Base-by-base conservation (phyloP, 2,113 vertebrate species). In the Rostratula benghalensis region DNA sequence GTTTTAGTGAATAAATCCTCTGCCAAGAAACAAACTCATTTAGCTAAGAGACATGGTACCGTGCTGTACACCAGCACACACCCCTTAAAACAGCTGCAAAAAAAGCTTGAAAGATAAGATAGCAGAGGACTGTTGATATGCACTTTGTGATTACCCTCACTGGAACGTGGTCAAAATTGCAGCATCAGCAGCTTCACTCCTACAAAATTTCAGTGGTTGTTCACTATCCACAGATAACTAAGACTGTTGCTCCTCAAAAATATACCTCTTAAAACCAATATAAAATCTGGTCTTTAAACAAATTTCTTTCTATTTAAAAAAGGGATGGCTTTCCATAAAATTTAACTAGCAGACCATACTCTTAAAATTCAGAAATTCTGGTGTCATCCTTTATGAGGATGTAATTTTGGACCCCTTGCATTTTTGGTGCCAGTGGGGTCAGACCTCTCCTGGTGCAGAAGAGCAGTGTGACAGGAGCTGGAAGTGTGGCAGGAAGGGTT, bases 361-460 rank as follows among this genome's bases (percentile, higher is more conserved):
- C 39, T 59, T 14, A 43, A 63, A 46, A 39, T 43, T 50, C 51
- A 37, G 46, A 69, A 88, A 22, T 27, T 37, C 28, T 65, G 17
- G 4, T 27, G 41, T 35, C 46, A 17, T 77, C 18, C 43, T 86
- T 56, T 73, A 25, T 28, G 28, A 20, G 41, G 25, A 46, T 4
- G 7, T 31, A 46, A 60, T 23, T n/a, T 23, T 30, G 23, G 16
- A 30, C 4, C 23, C 6, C 43, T 67, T 0, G 0, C 1, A 1
- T 28, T 86, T 39, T 61, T 78, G 37, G 15, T 41, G 53, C 35
- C 2, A 78, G 3, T 23, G 30, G 24, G 24, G 16, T 48, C 70
- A 43, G 63, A 56, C 1, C 18, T 76, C 35, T 45, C 24, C 45
- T 43, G 28, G 7, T 24, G 11, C 27, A 65, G 28, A 60, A 39